Percentiles rank a stretch among this genome's conserved stretches.
Conservation (phyloP, 2,797 vertebrate genomes). For the Synaphobranchus kaupii region DNA sequence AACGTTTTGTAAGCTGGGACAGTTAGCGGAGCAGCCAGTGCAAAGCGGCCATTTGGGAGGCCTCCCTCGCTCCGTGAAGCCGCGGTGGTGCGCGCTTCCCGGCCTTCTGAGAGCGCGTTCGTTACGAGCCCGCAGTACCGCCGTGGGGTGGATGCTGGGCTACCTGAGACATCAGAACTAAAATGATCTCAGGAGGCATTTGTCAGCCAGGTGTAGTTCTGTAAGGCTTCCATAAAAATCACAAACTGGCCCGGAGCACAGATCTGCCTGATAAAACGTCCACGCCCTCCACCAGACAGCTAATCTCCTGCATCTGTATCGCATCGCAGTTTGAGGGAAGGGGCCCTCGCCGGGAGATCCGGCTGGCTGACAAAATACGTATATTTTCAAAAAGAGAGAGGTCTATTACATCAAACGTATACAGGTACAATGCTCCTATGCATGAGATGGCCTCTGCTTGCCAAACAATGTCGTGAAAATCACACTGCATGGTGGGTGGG, state of each 20-base stretch:
- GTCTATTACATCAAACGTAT: background rate
- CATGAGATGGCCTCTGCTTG: background rate
- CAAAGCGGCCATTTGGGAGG: background rate
- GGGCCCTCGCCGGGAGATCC: conserved; percentile 20
- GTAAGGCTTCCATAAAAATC: conserved; percentile 57
- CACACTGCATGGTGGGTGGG: background rate
- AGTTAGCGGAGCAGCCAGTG: background rate
- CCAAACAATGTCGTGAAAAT: conserved; percentile 18
- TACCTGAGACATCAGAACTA: conserved; percentile 3
- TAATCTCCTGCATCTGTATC: conserved; percentile 39
- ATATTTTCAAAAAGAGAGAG: background rate
- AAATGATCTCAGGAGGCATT: conserved; percentile 20
- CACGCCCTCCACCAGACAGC: conserved; percentile 39
- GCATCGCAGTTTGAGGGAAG: conserved; percentile 36
- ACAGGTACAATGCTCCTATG: background rate
- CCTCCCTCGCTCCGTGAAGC: background rate
- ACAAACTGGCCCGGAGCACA: conserved; percentile 59
- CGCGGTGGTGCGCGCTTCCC: background rate
- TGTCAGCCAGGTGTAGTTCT: conserved; percentile 57
- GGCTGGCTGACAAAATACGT: conserved; percentile 37
- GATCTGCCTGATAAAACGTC: conserved; percentile 58
- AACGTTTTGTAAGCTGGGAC: background rate
- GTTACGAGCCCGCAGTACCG: background rate
- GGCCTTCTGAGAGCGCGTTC: background rate
- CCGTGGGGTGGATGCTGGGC: background rate